Evolutionary conservation across 2,113 vertebrate species (phyloP).

Genomic region (Otis tarda): DNA sequence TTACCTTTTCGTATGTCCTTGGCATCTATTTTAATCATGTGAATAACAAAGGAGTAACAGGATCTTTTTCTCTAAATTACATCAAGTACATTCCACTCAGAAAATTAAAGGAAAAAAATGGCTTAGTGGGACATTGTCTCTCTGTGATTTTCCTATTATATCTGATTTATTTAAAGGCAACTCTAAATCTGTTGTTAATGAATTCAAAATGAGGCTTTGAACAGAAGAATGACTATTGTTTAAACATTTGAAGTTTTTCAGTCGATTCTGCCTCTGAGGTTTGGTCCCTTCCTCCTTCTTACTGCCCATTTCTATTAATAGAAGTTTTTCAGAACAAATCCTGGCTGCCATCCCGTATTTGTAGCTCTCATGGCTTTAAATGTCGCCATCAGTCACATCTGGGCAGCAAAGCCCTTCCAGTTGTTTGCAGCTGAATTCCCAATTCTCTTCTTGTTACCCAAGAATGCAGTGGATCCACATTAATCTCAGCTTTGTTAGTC

Average conservation of each 20-base stretch:
- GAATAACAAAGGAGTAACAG: background rate
- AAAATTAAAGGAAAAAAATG: background rate
- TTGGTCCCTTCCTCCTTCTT: background rate
- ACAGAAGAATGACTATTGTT: background rate
- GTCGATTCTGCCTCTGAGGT: background rate
- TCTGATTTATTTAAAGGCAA: background rate
- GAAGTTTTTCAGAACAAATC: background rate
- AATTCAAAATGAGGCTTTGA: background rate
- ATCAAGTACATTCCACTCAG: background rate
- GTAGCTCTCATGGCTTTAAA: background rate
- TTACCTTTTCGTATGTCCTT: constrained; percentile 6
- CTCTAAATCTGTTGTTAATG: background rate
- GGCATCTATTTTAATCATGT: constrained; percentile 19
- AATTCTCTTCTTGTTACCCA: background rate
- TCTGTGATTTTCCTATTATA: background rate
- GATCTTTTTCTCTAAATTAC: background rate
- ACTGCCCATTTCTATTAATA: background rate
- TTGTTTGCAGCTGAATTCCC: background rate
- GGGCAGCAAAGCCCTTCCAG: background rate
- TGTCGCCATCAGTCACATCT: background rate
- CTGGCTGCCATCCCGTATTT: background rate
- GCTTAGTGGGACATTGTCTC: background rate
- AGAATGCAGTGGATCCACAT: background rate
- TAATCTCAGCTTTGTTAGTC: background rate
- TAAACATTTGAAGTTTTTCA: background rate